Evolutionary conservation across 2,113 vertebrate genomes (phyloP).

Genomic region (Ailurus styani): DNA sequence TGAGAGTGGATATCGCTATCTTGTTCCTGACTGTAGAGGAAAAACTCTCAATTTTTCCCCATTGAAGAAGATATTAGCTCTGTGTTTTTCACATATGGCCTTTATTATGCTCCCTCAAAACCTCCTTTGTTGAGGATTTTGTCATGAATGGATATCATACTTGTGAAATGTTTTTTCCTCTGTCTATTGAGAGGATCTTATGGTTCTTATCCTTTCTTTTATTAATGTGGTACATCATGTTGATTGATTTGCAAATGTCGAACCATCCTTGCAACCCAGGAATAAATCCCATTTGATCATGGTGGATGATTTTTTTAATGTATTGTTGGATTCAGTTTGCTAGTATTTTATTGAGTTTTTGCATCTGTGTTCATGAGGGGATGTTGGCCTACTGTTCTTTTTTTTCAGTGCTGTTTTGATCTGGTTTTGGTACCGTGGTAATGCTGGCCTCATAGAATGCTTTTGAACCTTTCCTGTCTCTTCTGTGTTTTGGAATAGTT

Average conservation of each 20-base stretch:
- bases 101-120: neutral
- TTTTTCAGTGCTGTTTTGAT: neutral
- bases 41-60: neutral
- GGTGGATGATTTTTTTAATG: neutral
- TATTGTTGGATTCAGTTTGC: neutral
- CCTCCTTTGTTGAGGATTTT: neutral
- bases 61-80: neutral
- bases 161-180: neutral
- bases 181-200: neutral
- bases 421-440: neutral
- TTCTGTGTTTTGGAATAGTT: neutral
- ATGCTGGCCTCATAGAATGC: neutral
- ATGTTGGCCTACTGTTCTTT: neutral
- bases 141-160: neutral
- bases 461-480: neutral
- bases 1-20: neutral
- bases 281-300: neutral
- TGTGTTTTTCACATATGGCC: neutral
- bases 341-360: neutral
- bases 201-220: neutral
- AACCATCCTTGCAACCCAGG: neutral
- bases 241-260: neutral
- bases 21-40: neutral
- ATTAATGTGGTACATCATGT: neutral
- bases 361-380: neutral